Conservation (phyloP, 2,113 vertebrate species). For the Brachionichthys hirsutus region DNA sequence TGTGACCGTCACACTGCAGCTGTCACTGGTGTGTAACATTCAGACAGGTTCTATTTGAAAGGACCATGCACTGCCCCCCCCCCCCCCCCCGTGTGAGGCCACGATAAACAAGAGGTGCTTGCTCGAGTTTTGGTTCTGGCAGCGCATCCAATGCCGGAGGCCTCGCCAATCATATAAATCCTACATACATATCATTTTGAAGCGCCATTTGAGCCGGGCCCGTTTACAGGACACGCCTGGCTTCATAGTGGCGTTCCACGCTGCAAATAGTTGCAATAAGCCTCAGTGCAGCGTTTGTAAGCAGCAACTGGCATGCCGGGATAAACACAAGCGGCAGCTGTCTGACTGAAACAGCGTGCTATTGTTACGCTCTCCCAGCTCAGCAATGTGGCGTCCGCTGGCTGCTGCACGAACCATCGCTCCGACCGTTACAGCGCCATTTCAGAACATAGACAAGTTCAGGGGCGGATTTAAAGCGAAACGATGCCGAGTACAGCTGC, state of each 20-base stretch:
- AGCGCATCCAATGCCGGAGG: neutral
- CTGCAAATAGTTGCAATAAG: conserved; percentile 51
- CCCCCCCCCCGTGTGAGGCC: neutral
- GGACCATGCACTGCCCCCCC: conserved; percentile 9
- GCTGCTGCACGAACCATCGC: conserved; percentile 28
- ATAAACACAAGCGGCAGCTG: conserved; percentile 68
- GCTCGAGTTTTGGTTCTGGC: neutral
- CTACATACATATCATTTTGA: conserved; percentile 1
- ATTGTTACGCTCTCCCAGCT: conserved; percentile 59
- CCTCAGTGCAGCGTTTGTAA: conserved; percentile 56
- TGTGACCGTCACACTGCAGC: conserved; percentile 71
- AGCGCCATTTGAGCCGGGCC: conserved; percentile 24
- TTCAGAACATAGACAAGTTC: conserved; percentile 21
- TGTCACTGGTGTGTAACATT: conserved; percentile 65
- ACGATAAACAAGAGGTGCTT: neutral
- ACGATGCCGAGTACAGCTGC: neutral
- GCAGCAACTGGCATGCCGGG: conserved; percentile 53
- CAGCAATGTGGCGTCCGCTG: conserved; percentile 46
- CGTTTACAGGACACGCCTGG: conserved; percentile 38
- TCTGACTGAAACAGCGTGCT: conserved; percentile 59
- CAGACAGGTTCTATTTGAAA: conserved; percentile 57
- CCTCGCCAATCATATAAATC: conserved; percentile 24
- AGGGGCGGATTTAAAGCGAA: conserved; percentile 12
- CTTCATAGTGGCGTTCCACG: conserved; percentile 38
- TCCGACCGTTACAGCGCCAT: conserved; percentile 1